phyloP scores from a whole-genome alignment of 2,113 vertebrate species.

The Rhizomys pruinosus region DNA sequence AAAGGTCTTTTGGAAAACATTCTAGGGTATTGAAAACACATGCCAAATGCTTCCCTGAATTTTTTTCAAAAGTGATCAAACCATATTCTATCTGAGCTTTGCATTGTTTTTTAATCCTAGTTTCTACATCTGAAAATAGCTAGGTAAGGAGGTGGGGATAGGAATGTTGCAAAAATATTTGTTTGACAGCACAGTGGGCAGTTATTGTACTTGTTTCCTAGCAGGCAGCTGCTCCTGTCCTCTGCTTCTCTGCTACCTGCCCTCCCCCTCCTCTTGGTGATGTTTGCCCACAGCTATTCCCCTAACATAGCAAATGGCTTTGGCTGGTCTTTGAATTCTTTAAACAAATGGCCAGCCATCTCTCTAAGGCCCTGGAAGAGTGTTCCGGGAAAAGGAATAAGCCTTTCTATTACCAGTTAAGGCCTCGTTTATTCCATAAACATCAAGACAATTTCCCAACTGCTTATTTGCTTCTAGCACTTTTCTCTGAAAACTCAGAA shows the following conservation, averaged over 20 bases:
- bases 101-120: background rate
- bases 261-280: background rate
- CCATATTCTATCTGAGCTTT: background rate
- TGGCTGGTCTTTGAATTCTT: conserved; percentile 50
- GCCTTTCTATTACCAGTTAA: background rate
- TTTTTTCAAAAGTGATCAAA: background rate
- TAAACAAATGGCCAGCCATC: conserved; percentile 37
- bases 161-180: background rate
- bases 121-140: conserved; percentile 50
- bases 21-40: conserved; percentile 53
- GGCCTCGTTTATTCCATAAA: conserved; percentile 18
- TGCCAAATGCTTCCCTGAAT: background rate
- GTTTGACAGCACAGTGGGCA: background rate
- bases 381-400: conserved; percentile 4
- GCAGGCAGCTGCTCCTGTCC: background rate
- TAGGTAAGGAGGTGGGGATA: background rate
- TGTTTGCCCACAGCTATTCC: background rate
- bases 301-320: background rate
- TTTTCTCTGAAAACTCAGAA: conserved; percentile 35
- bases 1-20: conserved; percentile 6
- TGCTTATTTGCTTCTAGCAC: conserved; percentile 35
- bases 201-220: background rate
- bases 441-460: conserved; percentile 41
- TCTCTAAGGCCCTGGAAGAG: background rate
- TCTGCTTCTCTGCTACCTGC: background rate